Evolutionary conservation across 37 sponge, comb jelly and placozoan species (phyloP), one percentile per base, ranked within the genome.

Genomic region (Ephydatia muelleri): DNA sequence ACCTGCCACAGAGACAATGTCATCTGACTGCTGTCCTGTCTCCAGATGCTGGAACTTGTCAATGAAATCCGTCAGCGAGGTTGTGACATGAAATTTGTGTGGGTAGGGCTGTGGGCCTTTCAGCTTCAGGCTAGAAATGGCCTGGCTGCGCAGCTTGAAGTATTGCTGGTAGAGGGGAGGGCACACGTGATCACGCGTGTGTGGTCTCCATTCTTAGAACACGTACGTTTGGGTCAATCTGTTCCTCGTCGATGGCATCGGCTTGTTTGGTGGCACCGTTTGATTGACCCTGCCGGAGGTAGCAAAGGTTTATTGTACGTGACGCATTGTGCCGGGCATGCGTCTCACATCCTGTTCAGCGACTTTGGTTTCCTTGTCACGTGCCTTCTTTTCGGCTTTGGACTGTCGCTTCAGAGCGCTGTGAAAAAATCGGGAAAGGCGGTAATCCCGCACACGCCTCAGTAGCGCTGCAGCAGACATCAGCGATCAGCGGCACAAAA

Each of bases 21-120:
- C 93, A 26, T 87, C 91, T 33, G 79, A 67, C 16, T 76, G 87
- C 38, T 91, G 75, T 14, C 95, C 96, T 0, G 87, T 73, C 66
- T 91, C 83, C 80, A 99, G 47, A 29, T 88, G 76, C 26, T 87
- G 73, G 79, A 91, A 95, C 35, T 80, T 73, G 26, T 90, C 89
- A 16, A 93, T 97, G 84, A 95, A 99, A 39, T 90, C 93, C 0
- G 85, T 86, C 37, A 99, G 83, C 4, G 97, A 97, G 13, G 76
- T 72, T 28, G 85, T 89, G 33, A 99, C 97, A 32, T 86, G 49
- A 79, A 99, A 99, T 87, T 99, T 99, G 91, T 99, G 99, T 14
- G 99, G 99, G 64, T 99, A 99, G 14, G 97, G 97, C 57, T 78
- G 73, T 0, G 94, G 92, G 11, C 94, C 97, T 2, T 86, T 73